These are phyloP conservation scores for Peromyscus polionotus DNA, from an alignment of 2,113 vertebrate species.

Conservation along the genomic window DNA sequence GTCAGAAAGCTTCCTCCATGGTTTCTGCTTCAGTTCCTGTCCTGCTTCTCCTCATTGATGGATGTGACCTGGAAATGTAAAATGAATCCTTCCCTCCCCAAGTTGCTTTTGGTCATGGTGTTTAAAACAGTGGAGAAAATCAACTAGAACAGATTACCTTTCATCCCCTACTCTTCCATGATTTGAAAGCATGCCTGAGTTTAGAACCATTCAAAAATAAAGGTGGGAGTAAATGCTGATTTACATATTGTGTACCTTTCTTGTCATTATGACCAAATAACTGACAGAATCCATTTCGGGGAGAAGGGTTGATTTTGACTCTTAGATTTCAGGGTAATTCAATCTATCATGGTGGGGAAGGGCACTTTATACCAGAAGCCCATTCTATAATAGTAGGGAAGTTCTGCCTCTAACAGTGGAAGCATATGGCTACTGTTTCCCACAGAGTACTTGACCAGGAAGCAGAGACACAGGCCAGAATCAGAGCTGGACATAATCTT, in stretches of 20 bases:
- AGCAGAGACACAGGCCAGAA: too few relatives aligned
- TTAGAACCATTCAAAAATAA: not conserved
- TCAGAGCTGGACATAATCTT: not conserved
- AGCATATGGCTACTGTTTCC: not conserved
- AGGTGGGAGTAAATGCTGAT: not conserved
- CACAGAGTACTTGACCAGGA: not conserved
- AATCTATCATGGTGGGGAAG: not conserved
- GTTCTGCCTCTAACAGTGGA: not conserved
- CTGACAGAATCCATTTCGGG: too few relatives aligned
- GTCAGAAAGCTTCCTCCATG: not conserved
- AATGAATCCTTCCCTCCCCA: not conserved
- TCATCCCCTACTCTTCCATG: not conserved
- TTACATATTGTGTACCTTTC: not conserved
- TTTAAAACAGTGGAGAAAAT: not conserved
- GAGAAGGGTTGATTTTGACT: not conserved
- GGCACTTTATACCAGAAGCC: not conserved
- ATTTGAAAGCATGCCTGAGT: not conserved
- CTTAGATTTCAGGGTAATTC: not conserved
- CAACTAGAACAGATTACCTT: not conserved
- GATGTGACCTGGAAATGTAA: not conserved
- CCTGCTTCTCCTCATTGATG: not conserved
- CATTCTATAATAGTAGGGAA: not conserved
- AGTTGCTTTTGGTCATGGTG: not conserved
- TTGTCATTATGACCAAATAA: not conserved
- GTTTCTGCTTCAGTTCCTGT: not conserved